Evolutionary conservation across 2,888 invertebrate species (phyloP), one percentile per base, ranked within the genome.

Genomic region (Allygus modestus): DNA sequence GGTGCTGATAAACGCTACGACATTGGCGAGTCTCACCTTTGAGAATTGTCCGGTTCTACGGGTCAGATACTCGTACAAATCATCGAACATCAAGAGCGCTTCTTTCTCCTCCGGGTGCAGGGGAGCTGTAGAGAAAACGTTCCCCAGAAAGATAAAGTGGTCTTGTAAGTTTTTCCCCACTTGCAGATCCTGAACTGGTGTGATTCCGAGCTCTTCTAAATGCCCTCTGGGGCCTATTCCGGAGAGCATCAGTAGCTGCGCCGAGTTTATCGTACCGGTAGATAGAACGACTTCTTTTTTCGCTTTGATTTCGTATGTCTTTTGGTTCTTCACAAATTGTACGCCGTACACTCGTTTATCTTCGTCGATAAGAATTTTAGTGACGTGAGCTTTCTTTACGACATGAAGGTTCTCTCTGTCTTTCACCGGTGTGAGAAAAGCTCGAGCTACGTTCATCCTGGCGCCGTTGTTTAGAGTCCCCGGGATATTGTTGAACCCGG

Each of bases 381-480:
- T 89, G 0, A 87, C 89, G 7, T 86, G 87, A 0, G 89, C 87
- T 82, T 89, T 86, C 81, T 89, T 88, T 11, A 89, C 79, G 0
- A 89, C 86, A n/a, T 87, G 85, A 12, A 89, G 86, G 86, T 89
- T 89, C 11, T 83, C 81, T 46, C 89, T 86, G 2, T 87, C 84
- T 58, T 87, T 87, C 1, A 87, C 86, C 0, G 89, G 88, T 0
- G 87, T 83, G 28, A 89, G 84, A 83, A 88, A 89, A 0, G 88
- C 88, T 73, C 87, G 86, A 12, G 89, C 89, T 15, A 88, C 86
- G 84, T 88, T 89, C 87, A 93, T 92, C 73, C 95, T 91, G 4
- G 92, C 92, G 0, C 95, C 95, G 86, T 93, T 92, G 85, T 93
- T 92, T 89, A 93, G 93, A 1, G 93, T 94, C 0, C 93, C 90